Evolutionary conservation across 2,888 invertebrate genomes (phyloP), one percentile per base, ranked within the genome.

Genomic region (Heliconius ismenius): DNA sequence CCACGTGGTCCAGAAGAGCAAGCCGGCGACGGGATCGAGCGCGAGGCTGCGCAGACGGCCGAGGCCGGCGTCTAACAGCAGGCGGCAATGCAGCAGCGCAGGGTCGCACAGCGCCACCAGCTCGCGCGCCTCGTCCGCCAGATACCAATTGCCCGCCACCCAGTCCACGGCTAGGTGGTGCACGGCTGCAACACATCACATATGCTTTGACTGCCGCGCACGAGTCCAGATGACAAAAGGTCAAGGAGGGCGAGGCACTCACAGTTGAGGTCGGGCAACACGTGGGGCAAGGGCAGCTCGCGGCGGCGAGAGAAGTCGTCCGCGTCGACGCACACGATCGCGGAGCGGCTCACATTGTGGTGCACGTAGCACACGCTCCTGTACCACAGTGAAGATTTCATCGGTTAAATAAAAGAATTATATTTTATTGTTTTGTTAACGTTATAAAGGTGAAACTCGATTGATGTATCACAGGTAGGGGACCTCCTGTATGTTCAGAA

Each of bases 81-180:
- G 94, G 78, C 96, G 95, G 90, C 98, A 98, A 82, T 91, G 89
- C 73, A 87, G 87, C 87, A 97, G 95, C 75, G 93, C 86, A 73
- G 92, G 91, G 79, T 95, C 95, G 91, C 98, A 98, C 83, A 96
- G 93, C 90, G 96, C 96, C 82, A 98, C 95, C 88, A 96, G 95
- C 86, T 96, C 96, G 81, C 95, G 95, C 75, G 92, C 93, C 84
- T 95, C 95, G 90, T 97, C 97, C 83, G 96, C 92, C 87, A 98
- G 95, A 92, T 98, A 98, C 97, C 98, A 98, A 93, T 98, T 98
- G 83, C 96, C 95, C 24, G 97, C 96, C 77, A 98, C 92, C 98
- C 98, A 98, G 92, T 98, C 98, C 81, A 96, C 89, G 10, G 96
- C 96, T 84, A 98, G 94, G 87, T 97, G 96, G 81, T 95, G 96